These are phyloP conservation scores for Epinotia bilunana DNA, from an alignment of 2,888 invertebrate species.

Conservation along the genomic window DNA sequence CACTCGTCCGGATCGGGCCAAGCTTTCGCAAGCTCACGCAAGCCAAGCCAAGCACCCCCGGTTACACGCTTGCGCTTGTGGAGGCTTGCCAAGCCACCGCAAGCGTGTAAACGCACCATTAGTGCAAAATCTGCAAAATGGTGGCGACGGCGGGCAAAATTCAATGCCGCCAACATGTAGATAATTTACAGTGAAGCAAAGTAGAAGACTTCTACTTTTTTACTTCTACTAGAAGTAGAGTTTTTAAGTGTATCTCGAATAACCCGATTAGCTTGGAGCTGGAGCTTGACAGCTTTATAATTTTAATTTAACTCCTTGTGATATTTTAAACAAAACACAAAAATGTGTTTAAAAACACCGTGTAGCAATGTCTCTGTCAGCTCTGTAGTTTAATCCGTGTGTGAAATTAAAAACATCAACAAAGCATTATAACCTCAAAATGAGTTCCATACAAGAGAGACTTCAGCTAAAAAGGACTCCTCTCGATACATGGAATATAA, in stretches of 20 bases:
- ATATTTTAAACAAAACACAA: constrained; percentile 19
- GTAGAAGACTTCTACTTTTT: no score
- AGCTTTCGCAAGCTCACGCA: no score
- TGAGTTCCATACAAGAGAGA: constrained; percentile 79
- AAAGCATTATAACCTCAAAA: constrained; percentile 54
- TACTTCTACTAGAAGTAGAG: no score
- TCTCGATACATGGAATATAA: constrained; percentile 92
- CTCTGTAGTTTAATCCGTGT: neutral
- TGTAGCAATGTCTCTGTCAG: constrained; percentile 4
- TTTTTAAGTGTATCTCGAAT: constrained; percentile 25
- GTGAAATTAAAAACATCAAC: constrained; percentile 17
- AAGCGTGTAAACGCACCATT: no score
- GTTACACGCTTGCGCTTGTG: no score
- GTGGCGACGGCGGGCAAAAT: constrained; percentile 23
- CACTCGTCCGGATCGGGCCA: no score
- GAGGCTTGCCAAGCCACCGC: no score
- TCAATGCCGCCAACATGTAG: constrained; percentile 32
- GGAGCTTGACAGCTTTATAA: no score
- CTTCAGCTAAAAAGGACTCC: constrained; percentile 87
- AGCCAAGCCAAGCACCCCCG: no score
- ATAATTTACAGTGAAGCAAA: neutral
- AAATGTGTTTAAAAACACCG: neutral
- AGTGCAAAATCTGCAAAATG: no score
- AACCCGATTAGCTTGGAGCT: neutral
- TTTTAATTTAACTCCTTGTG: constrained; percentile 11